These are phyloP conservation scores for Dimorphilus gyrociliatus DNA, from an alignment of 2,888 invertebrate genomes.

Conservation along the genomic window DNA sequence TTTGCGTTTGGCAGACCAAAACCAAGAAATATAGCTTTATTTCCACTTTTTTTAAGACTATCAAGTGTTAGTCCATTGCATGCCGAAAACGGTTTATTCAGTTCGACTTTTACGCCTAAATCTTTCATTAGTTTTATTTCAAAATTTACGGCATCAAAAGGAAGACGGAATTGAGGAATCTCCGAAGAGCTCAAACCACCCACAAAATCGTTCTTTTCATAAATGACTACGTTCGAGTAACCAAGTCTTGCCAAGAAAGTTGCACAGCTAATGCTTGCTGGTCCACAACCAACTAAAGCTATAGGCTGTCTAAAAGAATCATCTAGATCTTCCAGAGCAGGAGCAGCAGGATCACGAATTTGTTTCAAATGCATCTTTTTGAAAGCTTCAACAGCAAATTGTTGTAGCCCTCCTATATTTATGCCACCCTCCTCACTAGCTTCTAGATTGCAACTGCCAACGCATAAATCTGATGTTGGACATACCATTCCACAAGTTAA, in stretches of 20 bases:
- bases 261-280: constrained; percentile 87
- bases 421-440: constrained; percentile 94
- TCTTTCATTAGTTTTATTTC: constrained; percentile 79
- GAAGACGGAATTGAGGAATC: constrained; percentile 90
- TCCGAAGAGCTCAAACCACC: constrained; percentile 89
- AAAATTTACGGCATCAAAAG: constrained; percentile 75
- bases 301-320: constrained; percentile 49
- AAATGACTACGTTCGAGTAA: constrained; percentile 74
- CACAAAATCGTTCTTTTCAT: constrained; percentile 66
- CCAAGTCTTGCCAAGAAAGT: constrained; percentile 85
- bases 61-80: constrained; percentile 39
- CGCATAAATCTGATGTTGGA: constrained; percentile 93
- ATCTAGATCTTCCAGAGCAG: constrained; percentile 21
- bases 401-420: constrained; percentile 94
- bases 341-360: constrained; percentile 53
- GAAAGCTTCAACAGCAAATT: constrained; percentile 90
- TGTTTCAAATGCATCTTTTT: constrained; percentile 83
- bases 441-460: constrained; percentile 88
- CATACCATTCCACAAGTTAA: constrained; percentile 65
- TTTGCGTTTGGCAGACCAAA: constrained; percentile 78
- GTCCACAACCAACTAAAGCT: constrained; percentile 81
- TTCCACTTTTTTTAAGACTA: constrained; percentile 51
- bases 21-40: constrained; percentile 55
- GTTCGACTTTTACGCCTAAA: constrained; percentile 71
- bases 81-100: constrained; percentile 51